Evolutionary conservation across 1,140 invertebrate genomes (phyloP), one percentile per base, ranked within the genome.

Genomic region (Conus betulinus): DNA sequence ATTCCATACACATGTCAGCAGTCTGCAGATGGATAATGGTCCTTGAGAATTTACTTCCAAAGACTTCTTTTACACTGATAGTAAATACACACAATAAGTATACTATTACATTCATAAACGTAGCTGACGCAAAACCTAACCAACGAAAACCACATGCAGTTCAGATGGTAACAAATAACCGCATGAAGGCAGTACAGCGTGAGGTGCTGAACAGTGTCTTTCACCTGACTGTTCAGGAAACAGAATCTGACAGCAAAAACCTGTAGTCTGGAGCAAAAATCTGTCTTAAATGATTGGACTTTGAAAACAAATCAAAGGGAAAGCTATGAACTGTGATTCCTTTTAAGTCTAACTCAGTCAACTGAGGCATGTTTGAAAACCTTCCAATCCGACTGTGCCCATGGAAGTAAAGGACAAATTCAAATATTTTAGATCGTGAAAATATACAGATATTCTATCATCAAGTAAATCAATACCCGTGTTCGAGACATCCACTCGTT

Each of bases 1-100:
- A 94, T 76, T 17, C 93, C 93, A 93, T 94, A 13, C 92, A 25
- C 11, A 93, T 87, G 76, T 93, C 92, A 51, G 92, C 91, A 17
- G 90, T n/a, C 51, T 89, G 88, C 15, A 93, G 82, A 89, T 91
- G 91, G 10, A 90, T 85, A 39, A 93, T 87, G 25, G 92, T 89
- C 10, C 88, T 79, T 0, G 88, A 74, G 39, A 88, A 89, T 23
- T 89, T 87, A 57, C 89, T 90, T 17, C 87, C 87, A 25, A 91
- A 88, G 4, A 63, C 27, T 20, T 11, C 39, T 23, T 89, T 87
- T 57, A 57, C 57, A 53, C n/a, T n/a, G n/a, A 79, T 13, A 57
- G 55, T 53, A 53, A 87, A 88, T 23, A 88, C 52, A 15, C n/a
- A 93, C 89, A 71, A 90, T 53, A 8, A 84, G 25, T 20, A 85